These are phyloP conservation scores for Lutjanus argentimaculatus DNA, from an alignment of 2,797 vertebrate genomes.

Conservation along the genomic window DNA sequence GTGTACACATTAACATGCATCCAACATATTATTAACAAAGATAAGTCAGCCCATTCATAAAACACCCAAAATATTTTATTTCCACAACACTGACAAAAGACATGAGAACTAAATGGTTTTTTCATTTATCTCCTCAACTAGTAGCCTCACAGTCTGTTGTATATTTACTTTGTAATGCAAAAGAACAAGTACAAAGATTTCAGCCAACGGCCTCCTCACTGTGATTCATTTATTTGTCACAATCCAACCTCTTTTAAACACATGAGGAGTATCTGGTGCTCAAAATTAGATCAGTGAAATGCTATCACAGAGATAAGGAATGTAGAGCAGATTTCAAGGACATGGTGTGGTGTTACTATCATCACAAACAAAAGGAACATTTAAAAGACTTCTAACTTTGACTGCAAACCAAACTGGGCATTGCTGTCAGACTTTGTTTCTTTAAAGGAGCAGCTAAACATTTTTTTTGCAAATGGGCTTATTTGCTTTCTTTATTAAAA, in stretches of 20 bases:
- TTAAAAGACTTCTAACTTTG: not conserved
- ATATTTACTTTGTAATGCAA: not conserved
- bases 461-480: not conserved
- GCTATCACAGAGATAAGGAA: not conserved
- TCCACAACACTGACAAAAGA: too few species aligned
- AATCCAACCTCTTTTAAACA: not conserved
- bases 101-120: too few species aligned
- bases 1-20: too few species aligned
- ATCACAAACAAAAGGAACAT: not conserved
- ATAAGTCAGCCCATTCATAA: too few species aligned
- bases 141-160: not conserved
- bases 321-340: not conserved
- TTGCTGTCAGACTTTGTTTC: not conserved
- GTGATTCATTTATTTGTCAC: not conserved
- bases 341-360: not conserved
- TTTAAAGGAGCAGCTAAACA: not conserved
- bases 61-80: too few species aligned
- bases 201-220: not conserved
- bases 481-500: not conserved
- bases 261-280: not conserved
- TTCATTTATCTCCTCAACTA: too few species aligned
- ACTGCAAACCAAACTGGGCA: not conserved
- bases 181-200: not conserved
- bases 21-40: too few species aligned
- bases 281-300: constrained; percentile 10